Evolutionary conservation across 1,140 invertebrate genomes (phyloP), one percentile per base, ranked within the genome.

Genomic region (Leucophenga varia): DNA sequence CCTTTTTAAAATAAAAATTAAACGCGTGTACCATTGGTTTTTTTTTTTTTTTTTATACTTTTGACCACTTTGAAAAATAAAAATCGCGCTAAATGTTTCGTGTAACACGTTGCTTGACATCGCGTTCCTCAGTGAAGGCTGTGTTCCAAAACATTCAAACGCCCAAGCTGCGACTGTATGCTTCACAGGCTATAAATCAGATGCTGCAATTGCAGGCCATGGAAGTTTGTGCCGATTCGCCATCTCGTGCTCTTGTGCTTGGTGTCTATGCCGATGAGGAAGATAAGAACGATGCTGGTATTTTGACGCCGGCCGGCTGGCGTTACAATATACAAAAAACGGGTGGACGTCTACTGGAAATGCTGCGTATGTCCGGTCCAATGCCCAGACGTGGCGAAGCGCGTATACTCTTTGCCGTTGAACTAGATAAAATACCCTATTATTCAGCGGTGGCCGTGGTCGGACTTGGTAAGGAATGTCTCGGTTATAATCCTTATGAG

Each of bases 381-480:
- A 71, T 74, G 72, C 69, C 72, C 8, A 61, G 44, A 40, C 52
- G 72, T 1, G 72, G 72, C 3, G 64, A 75, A 20, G 56, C 68
- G 3, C 64, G 72, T n/a, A 43, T 75, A 0, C 43, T 74, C 0
- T 73, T 71, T 22, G 64, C 64, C 14, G 46, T 72, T 2, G 72
- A 87, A 36, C 70, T 78, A 7, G 79, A 81, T 0, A 64, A 61
- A 16, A 43, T 61, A n/a, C 70, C 71, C 5, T 69, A 73, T 36
- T 88, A 81, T 59, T 79, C 78, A 1, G 80, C 81, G 19, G 78
- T 91, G 8, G 84, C 86, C 12, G 79, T 90, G n/a, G 86, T 87
- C 18, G 84, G 86, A 30, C 72, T 93, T 16, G 88, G 89, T 3
- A 83, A 87, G 55, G 77, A 80, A 47, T 76, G 77, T 48, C 77